Evolutionary conservation across 1,140 invertebrate genomes (phyloP), one percentile per base, ranked within the genome.

Genomic region (Nasonia longicornis): DNA sequence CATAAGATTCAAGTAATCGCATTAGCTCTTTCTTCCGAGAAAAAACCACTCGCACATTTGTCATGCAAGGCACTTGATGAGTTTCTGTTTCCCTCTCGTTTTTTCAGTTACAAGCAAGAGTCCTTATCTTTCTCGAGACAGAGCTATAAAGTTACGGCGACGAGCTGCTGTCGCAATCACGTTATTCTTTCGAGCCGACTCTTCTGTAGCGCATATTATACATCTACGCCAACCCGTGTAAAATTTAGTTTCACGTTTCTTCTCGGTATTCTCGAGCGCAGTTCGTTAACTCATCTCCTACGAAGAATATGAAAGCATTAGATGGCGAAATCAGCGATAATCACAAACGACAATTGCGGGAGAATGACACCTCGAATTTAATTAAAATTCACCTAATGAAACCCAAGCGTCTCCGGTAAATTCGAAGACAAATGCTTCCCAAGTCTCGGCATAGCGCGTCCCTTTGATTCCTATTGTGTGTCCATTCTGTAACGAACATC

Each of bases 391-490:
- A 16, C 48, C 48, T 52, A 14, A 20, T 52, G 16, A 52, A 52
- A 48, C 14, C 45, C 10, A 14, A 52, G 4, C 16, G 48, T 52
- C 14, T 20, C 16, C 48, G 38, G 38, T 35, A 35, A 35, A 35
- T 35, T 42, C 0, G 2, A 52, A 52, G 48, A 52, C 48, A 16
- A 14, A 14, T 14, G 14, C 16, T 16, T 52, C 12, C 12, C 48
- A 52, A 16, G 63, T 66, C n/a, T 12, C 63, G 63, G 7, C 63
- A 0, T 22, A 26, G 4, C 20, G 22, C 63, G 63, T 66, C 63
- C 70, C 70, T 71, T 71, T 71, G 70, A 71, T 42, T 71, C 38
- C 70, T 16, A 42, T 71, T 71, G 38, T 71, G 10, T 71, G 10
- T 11, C 63, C 20, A 71, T 71, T 20, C 64, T n/a, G 58, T 63